Conservation (phyloP, 2,113 vertebrate species). For the Mesembrinibis cayennensis region DNA sequence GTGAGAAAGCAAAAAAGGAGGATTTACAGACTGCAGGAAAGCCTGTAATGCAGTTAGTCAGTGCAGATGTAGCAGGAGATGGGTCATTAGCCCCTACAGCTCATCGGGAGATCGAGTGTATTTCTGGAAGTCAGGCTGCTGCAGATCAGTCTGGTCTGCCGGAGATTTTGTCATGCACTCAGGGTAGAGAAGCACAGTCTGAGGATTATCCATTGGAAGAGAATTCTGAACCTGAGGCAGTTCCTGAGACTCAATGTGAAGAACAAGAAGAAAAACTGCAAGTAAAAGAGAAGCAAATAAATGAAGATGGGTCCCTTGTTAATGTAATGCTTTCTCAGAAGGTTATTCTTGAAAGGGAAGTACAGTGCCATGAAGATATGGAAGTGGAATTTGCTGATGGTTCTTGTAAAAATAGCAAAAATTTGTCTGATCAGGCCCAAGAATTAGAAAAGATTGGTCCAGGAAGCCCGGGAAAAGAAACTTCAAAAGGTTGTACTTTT, state of each 20-base stretch:
- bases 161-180: conserved; percentile 28
- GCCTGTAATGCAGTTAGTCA: neutral
- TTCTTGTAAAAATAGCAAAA: conserved; percentile 52
- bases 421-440: conserved; percentile 23
- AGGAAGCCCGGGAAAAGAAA: conserved; percentile 30
- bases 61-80: conserved; percentile 9
- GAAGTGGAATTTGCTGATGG: conserved; percentile 49
- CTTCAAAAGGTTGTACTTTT: conserved; percentile 51
- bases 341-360: conserved; percentile 42
- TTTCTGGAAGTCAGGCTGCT: conserved; percentile 61
- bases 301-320: conserved; percentile 26
- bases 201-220: conserved; percentile 49
- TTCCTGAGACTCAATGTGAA: conserved; percentile 73
- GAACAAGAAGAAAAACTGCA: conserved; percentile 23
- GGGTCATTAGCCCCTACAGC: neutral
- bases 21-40: neutral
- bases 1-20: neutral
- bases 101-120: neutral
- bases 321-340: conserved; percentile 17
- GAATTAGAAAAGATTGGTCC: conserved; percentile 41
- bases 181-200: conserved; percentile 50
- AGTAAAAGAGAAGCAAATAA: conserved; percentile 10
- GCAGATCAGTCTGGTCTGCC: conserved; percentile 42
- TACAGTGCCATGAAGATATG: conserved; percentile 25
- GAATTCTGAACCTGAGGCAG: conserved; percentile 55